Evolutionary conservation across 92 coral and sea anemone species (phyloP).

Genomic region (Paramuricea clavata): DNA sequence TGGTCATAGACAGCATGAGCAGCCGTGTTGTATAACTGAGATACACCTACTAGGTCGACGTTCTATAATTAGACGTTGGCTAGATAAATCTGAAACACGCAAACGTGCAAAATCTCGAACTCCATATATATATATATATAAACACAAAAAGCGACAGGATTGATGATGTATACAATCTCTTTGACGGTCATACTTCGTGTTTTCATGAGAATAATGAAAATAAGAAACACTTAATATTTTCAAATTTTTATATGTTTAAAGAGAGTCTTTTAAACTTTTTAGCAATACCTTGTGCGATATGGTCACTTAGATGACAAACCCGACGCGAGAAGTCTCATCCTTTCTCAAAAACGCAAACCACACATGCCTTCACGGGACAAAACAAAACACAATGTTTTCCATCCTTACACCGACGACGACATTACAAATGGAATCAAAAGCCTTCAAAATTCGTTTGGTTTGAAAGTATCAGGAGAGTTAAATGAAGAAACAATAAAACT

Average conservation of each 20-base stretch:
- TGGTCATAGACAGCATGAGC: no score
- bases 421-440: constrained; percentile 40
- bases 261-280: background rate
- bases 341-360: background rate
- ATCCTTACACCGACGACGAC: constrained; percentile 32
- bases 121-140: no score
- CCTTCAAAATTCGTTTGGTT: constrained; percentile 44
- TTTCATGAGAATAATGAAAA: no score
- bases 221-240: background rate
- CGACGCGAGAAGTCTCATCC: background rate
- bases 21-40: no score
- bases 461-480: constrained; percentile 34
- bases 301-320: constrained; percentile 25
- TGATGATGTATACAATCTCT: no score
- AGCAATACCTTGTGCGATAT: constrained; percentile 43
- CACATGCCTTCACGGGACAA: background rate
- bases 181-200: no score
- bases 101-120: no score
- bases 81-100: no score
- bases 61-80: no score
- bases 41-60: no score
- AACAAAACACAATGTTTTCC: background rate
- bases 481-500: constrained; percentile 38
- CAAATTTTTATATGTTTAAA: background rate
- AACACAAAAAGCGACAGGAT: no score